Conservation (phyloP, 2,888 invertebrate species). For the Coelopa pilipes region DNA sequence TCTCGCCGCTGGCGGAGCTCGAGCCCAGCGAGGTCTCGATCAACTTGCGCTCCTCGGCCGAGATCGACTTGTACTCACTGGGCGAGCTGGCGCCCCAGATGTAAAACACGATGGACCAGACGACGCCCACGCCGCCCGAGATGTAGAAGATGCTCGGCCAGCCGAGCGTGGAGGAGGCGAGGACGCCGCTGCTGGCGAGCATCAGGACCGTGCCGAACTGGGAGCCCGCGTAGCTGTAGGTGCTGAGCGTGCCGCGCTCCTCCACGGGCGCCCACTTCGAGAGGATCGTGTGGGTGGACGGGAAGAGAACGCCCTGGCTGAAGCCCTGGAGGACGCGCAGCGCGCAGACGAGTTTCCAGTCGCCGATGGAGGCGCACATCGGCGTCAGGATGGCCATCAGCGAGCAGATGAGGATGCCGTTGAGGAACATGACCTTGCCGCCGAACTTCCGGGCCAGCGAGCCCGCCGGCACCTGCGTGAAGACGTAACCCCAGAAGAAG, state of each 20-base stretch:
- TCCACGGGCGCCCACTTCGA: conserved; percentile 77
- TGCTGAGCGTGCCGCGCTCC: conserved; percentile 75
- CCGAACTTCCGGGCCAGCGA: conserved; percentile 78
- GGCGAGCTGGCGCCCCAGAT: conserved; percentile 76
- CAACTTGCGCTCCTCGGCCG: conserved; percentile 73
- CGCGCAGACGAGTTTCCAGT: conserved; percentile 71
- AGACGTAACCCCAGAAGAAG: conserved; percentile 77
- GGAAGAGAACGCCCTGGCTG: conserved; percentile 75
- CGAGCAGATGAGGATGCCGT: conserved; percentile 73
- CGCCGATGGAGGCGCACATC: conserved; percentile 72
- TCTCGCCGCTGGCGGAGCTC: conserved; percentile 47
- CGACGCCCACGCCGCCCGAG: conserved; percentile 73
- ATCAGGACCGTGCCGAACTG: conserved; percentile 84
- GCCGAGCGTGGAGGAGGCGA: conserved; percentile 75
- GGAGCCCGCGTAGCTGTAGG: conserved; percentile 77
- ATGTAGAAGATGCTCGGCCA: conserved; percentile 85
- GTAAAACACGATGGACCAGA: conserved; percentile 73
- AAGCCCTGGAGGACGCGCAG: conserved; percentile 76
- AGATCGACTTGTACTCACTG: conserved; percentile 71
- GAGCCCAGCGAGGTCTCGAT: conserved; percentile 75
- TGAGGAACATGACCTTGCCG: conserved; percentile 72
- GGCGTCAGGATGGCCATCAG: conserved; percentile 77
- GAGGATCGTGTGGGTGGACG: conserved; percentile 75
- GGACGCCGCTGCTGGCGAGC: conserved; percentile 76
- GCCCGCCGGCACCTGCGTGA: conserved; percentile 75